These are phyloP conservation scores for Brachymystax lenok DNA, from an alignment of 2,797 vertebrate species.

Conservation along the genomic window DNA sequence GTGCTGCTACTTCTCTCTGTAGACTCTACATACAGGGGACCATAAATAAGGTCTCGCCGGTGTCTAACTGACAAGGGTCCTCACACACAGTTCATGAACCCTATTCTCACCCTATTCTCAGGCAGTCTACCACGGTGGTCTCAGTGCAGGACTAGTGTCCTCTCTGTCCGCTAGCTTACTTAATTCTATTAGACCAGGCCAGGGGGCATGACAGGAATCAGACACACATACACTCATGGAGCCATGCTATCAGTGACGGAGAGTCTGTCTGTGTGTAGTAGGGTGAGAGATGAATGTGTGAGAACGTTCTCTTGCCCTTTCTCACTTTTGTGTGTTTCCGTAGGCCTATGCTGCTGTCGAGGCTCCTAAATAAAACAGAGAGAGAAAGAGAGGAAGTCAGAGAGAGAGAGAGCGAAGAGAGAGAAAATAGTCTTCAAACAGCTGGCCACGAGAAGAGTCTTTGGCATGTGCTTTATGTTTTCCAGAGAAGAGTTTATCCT, in stretches of 20 bases:
- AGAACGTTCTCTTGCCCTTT: conserved; percentile 5
- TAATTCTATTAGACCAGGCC: conserved; percentile 67
- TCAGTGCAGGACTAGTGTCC: conserved; percentile 42
- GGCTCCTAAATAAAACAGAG: background rate
- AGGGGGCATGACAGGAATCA: conserved; percentile 46
- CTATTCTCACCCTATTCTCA: conserved; percentile 57
- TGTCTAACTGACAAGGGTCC: conserved; percentile 46
- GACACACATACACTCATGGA: conserved; percentile 48
- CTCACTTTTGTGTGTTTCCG: background rate
- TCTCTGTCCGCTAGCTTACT: conserved; percentile 35
- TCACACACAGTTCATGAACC: conserved; percentile 53
- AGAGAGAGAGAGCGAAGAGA: background rate
- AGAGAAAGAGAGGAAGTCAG: background rate
- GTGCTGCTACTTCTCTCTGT: background rate
- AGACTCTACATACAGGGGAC: conserved; percentile 20
- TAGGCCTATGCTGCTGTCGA: background rate
- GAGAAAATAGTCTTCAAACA: conserved; percentile 19
- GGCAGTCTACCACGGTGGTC: conserved; percentile 71
- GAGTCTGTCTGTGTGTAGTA: conserved; percentile 44
- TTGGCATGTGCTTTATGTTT: background rate
- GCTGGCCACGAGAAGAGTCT: conserved; percentile 12
- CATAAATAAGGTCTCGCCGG: conserved; percentile 49
- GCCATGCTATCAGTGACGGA: conserved; percentile 31
- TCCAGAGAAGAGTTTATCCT: background rate
- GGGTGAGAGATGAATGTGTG: conserved; percentile 28